These are phyloP conservation scores for Sarcophaga caerulescens DNA, from an alignment of 2,888 invertebrate genomes.

Conservation along the genomic window DNA sequence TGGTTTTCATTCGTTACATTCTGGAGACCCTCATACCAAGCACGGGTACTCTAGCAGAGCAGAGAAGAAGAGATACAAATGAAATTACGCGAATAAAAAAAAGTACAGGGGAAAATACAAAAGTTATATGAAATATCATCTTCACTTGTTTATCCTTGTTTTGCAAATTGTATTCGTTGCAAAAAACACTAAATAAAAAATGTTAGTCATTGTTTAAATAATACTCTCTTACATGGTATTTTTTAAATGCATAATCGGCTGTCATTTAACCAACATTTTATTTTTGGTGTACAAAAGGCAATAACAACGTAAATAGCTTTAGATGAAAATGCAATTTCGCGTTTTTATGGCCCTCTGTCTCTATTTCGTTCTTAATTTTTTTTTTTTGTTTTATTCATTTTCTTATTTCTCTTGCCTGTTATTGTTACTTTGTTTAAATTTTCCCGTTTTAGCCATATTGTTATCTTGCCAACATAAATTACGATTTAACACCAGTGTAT, in stretches of 20 bases:
- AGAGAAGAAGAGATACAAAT: constrained; percentile 50
- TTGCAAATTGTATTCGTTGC: constrained; percentile 12
- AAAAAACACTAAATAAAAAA: constrained; percentile 12
- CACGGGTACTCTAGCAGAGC: background rate
- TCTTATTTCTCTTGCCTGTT: no score
- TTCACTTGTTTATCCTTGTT: constrained; percentile 38
- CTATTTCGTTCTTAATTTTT: background rate
- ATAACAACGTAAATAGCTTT: constrained; percentile 50
- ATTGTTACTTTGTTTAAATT: background rate
- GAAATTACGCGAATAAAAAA: constrained; percentile 62
- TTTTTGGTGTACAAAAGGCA: constrained; percentile 31
- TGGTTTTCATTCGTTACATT: constrained; percentile 22
- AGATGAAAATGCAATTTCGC: constrained; percentile 64
- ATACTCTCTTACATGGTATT: background rate
- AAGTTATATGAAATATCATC: constrained; percentile 49
- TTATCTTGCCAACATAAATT: constrained; percentile 58
- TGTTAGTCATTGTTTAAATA: background rate
- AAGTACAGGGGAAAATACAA: constrained; percentile 5
- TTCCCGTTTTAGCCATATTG: constrained; percentile 43
- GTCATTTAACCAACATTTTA: constrained; percentile 1
- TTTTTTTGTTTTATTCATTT: background rate
- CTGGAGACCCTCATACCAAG: background rate
- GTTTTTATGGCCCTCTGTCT: constrained; percentile 61
- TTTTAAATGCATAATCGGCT: background rate
- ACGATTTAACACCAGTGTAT: constrained; percentile 58